These are phyloP conservation scores for Eupelmus urozonus DNA, from an alignment of 2,888 invertebrate species.

Conservation along the genomic window DNA sequence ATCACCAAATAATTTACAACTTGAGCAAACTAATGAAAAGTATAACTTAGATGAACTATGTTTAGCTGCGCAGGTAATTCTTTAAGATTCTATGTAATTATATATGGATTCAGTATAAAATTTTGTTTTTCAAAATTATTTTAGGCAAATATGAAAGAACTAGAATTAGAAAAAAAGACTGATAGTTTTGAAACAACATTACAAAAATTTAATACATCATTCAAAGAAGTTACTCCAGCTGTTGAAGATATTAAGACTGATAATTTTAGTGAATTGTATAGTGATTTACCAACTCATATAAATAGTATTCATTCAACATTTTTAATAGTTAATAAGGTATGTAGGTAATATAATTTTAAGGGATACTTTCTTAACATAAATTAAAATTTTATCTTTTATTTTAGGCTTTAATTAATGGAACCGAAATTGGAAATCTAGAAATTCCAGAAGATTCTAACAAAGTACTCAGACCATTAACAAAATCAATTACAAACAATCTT, in stretches of 20 bases:
- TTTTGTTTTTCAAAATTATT: slow-evolving; percentile 58
- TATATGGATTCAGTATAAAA: slow-evolving; percentile 24
- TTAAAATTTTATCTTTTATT: slow-evolving; percentile 27
- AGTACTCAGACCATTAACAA: slow-evolving; percentile 60
- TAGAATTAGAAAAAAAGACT: slow-evolving; percentile 1
- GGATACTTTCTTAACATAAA: neutral
- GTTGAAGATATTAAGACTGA: too few species aligned
- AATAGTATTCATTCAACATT: slow-evolving; percentile 62
- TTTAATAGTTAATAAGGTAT: slow-evolving; percentile 64
- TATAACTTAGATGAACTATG: slow-evolving; percentile 47
- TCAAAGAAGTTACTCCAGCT: slow-evolving; percentile 59
- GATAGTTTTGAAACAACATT: slow-evolving; percentile 45
- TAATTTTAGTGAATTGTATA: slow-evolving; percentile 24
- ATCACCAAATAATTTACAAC: neutral
- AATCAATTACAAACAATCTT: slow-evolving; percentile 64
- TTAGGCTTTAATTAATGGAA: slow-evolving; percentile 62
- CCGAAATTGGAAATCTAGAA: slow-evolving; percentile 60
- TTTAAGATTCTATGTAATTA: neutral
- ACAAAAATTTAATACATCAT: slow-evolving; percentile 64
- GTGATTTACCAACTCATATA: slow-evolving; percentile 62
- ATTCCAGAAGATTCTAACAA: slow-evolving; percentile 57
- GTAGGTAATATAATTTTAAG: slow-evolving; percentile 25
- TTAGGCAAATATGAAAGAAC: slow-evolving; percentile 52
- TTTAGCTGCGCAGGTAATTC: slow-evolving; percentile 38
- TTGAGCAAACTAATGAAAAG: neutral